Base-by-base conservation (phyloP, 2,113 vertebrate species). In the Phoxinus phoxinus region DNA sequence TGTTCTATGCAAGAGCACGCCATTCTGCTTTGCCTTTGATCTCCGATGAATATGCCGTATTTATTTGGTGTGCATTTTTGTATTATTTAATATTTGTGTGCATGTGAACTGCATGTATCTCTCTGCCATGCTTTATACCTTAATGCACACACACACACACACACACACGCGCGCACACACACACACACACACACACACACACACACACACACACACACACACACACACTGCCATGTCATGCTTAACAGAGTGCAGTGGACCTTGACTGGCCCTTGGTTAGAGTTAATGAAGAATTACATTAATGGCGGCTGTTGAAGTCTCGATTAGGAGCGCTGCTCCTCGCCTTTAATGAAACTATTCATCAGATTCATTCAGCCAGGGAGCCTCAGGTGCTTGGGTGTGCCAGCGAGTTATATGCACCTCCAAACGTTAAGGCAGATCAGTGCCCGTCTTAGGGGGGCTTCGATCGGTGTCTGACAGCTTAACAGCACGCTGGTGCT, bases 271-370 rank as follows among this genome's bases (percentile, higher is more conserved):
- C 83, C 69, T 86, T 73, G 78, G 77, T 89, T 65, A 86, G 61
- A 86, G 65, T 78, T 86, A 89, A 85, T 89, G 85, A 86, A 86
- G 85, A 84, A 88, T 86, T 86, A 88, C 74, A 44, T 37, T 89
- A 86, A 85, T 83, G 84, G 83, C 76, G 71, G 88, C 73, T 79
- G 79, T 73, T 86, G 85, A 77, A 85, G 85, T 81, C 88, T 89
- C 83, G 85, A 87, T 89, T 89, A 89, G 79, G 84, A n/a, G 72
- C 56, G 48, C 83, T 87, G 88, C 81, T 89, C 72, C 71, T 89
- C 76, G 44, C 53, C 72, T 89, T 82, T 89, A 89, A 89, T 89
- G 85, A 89, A 89, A 87, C 88, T 82, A 81, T 89, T 89, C 63
- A 87, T 89, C 88, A 89, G 83, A 85, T 58, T 59, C 78, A 85